Evolutionary conservation across 2,888 invertebrate genomes (phyloP).

Genomic region (Tromatobia lineatoria): DNA sequence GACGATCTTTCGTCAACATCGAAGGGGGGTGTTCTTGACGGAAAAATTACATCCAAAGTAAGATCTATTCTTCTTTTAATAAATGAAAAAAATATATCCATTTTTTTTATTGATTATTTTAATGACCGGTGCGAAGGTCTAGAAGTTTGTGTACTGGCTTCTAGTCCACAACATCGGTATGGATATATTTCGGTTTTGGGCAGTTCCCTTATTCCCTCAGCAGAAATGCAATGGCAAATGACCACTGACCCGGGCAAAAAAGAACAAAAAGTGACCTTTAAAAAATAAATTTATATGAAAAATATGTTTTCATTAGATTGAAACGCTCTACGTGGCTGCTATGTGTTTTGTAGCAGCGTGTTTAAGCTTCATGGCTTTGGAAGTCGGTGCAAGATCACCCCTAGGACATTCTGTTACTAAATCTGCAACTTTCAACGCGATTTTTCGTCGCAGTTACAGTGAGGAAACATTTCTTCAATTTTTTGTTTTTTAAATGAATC

Average conservation of each 20-base stretch:
- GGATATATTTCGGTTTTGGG: too few species aligned
- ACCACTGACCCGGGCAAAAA: too few species aligned
- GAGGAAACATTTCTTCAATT: conserved; percentile 52
- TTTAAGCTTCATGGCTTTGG: conserved; percentile 76
- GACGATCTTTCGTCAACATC: conserved; percentile 34
- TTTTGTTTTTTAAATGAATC: conserved; percentile 4
- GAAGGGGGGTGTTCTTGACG: conserved; percentile 23
- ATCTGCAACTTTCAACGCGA: conserved; percentile 74
- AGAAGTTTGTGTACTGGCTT: too few species aligned
- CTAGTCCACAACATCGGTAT: too few species aligned
- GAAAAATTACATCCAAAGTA: conserved; percentile 58
- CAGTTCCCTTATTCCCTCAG: too few species aligned
- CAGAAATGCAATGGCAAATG: too few species aligned
- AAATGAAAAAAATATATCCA: not conserved
- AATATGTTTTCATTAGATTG: conserved; percentile 64
- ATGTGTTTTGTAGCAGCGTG: conserved; percentile 77
- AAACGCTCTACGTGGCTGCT: conserved; percentile 72
- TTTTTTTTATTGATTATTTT: not conserved
- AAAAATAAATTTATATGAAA: too few species aligned
- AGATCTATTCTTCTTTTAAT: not conserved
- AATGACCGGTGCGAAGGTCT: too few species aligned
- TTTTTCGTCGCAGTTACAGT: conserved; percentile 78
- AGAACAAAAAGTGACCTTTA: too few species aligned
- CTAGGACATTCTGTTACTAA: conserved; percentile 72
- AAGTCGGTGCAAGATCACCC: conserved; percentile 73